Evolutionary conservation across 2,888 invertebrate genomes (phyloP).

Genomic region (Augiades crinisus): DNA sequence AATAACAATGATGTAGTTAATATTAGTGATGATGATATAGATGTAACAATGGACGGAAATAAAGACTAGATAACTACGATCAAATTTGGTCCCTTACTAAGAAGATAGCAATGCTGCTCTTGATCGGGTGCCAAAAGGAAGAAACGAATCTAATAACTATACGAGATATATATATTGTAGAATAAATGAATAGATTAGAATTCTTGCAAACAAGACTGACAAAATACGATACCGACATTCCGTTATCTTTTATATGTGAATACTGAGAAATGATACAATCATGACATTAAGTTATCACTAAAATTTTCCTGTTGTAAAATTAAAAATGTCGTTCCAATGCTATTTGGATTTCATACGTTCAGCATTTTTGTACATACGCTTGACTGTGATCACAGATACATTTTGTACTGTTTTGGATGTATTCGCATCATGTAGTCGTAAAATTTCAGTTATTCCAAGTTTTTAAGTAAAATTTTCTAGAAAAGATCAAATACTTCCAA

Average conservation of each 20-base stretch:
- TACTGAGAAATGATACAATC: not conserved
- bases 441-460: too few relatives aligned
- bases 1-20: not conserved
- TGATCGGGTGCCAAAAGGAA: constrained; percentile 5
- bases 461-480: too few relatives aligned
- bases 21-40: not conserved
- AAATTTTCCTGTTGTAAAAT: not conserved
- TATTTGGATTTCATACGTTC: not conserved
- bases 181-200: constrained; percentile 13
- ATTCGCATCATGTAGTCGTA: too few relatives aligned
- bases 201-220: constrained; percentile 22
- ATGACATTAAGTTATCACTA: not conserved
- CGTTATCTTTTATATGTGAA: not conserved
- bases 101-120: not conserved
- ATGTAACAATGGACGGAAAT: too few relatives aligned
- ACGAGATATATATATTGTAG: constrained; percentile 2
- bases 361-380: too few relatives aligned
- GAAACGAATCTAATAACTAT: not conserved
- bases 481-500: not conserved
- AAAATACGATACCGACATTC: constrained; percentile 3
- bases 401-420: too few relatives aligned
- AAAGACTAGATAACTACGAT: too few relatives aligned
- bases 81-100: not conserved
- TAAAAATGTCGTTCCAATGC: not conserved
- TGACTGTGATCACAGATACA: too few relatives aligned